Evolutionary conservation across 92 coral and sea anemone genomes (phyloP).

Genomic region (Heteractis magnifica): DNA sequence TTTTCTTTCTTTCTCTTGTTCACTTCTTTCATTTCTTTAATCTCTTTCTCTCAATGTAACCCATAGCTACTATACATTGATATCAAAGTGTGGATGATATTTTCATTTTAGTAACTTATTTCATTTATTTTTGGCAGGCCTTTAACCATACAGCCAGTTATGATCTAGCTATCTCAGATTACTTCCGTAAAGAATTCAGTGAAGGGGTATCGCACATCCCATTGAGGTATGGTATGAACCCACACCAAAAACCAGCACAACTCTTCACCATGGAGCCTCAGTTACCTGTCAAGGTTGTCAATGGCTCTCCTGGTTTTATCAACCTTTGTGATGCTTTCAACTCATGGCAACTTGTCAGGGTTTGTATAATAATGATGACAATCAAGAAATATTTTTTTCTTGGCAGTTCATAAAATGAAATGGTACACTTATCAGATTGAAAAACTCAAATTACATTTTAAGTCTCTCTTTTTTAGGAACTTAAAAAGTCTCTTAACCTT

Average conservation of each 20-base stretch:
- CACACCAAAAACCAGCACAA: conserved; percentile 96
- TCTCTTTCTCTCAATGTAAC: too few species aligned
- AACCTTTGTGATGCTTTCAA: conserved; percentile 97
- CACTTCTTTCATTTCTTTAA: too few species aligned
- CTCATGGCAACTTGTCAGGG: conserved; percentile 96
- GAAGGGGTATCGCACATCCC: conserved; percentile 82
- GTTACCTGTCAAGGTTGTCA: conserved; percentile 85
- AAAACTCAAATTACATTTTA: neutral
- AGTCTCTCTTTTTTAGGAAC: conserved; percentile 53
- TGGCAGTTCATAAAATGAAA: too few species aligned
- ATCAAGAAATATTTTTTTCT: too few species aligned
- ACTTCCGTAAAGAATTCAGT: conserved; percentile 89
- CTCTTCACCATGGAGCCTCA: conserved; percentile 79
- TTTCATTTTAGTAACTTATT: too few species aligned
- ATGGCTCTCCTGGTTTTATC: conserved; percentile 96
- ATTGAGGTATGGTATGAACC: conserved; percentile 95
- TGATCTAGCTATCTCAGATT: conserved; percentile 93
- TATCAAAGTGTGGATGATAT: too few species aligned
- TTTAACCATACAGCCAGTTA: conserved; percentile 93
- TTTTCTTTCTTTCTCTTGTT: too few species aligned
- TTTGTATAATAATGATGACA: conserved; percentile 7
- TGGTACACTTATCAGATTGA: neutral
- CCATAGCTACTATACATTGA: too few species aligned
- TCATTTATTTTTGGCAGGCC: conserved; percentile 46
- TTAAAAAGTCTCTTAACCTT: conserved; percentile 71